phyloP scores from a whole-genome alignment of 2,888 invertebrate species.

The Tanypteryx hageni region DNA sequence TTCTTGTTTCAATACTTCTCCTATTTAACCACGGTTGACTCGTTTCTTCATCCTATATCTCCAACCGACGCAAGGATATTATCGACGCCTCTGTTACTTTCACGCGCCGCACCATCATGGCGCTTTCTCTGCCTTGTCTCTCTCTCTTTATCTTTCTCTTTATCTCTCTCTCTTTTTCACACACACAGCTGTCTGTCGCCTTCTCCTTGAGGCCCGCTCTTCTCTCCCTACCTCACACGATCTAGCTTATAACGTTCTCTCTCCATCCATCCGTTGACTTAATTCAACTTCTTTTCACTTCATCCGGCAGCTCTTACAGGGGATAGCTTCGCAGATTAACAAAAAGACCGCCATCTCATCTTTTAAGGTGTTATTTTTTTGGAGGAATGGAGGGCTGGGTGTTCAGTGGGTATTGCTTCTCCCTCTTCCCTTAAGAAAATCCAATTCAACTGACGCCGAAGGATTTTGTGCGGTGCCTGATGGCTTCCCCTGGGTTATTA shows the following conservation, averaged over 20 bases:
- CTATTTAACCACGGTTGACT: background rate
- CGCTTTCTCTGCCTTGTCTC: too few species aligned
- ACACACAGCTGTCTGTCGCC: too few species aligned
- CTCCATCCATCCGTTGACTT: background rate
- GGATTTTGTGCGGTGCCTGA: too few species aligned
- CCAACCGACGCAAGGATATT: background rate
- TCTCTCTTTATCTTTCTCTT: too few species aligned
- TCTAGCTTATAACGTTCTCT: background rate
- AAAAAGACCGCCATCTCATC: background rate
- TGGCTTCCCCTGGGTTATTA: too few species aligned
- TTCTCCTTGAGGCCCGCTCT: too few species aligned
- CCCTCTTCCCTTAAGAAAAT: too few species aligned
- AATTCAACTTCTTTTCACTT: background rate
- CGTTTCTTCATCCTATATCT: background rate
- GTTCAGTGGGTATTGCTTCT: too few species aligned
- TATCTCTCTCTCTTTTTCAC: too few species aligned
- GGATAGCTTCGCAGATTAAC: background rate
- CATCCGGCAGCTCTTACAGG: background rate
- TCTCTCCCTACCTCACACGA: background rate
- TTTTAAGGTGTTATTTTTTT: background rate
- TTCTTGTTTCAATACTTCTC: background rate
- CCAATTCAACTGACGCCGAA: too few species aligned
- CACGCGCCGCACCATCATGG: background rate
- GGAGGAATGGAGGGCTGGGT: too few species aligned
- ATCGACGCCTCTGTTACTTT: background rate